These are phyloP conservation scores for Cassiopea andromeda DNA, from an alignment of 30 jellyfish, hydroid and myxozoan genomes.

Conservation along the genomic window DNA sequence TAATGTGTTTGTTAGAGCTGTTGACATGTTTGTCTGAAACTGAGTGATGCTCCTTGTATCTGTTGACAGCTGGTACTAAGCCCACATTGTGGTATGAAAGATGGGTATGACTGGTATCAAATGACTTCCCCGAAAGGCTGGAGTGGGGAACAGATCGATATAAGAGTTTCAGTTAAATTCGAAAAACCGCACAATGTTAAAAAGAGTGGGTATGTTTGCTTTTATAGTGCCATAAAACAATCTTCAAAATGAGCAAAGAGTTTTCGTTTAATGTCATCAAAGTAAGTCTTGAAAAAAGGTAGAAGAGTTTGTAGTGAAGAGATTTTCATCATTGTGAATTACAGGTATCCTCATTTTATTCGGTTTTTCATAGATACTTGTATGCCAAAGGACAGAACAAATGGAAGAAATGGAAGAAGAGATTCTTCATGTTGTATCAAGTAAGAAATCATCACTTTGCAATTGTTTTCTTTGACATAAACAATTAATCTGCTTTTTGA, in stretches of 20 bases:
- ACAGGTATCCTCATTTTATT: not conserved
- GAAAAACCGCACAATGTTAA: constrained; percentile 92
- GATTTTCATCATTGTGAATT: not conserved
- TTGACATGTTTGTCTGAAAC: too few relatives aligned
- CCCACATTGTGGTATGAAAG: constrained; percentile 95
- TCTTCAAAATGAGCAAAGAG: too few relatives aligned
- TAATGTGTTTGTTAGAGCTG: constrained; percentile 5
- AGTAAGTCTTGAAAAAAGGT: too few relatives aligned
- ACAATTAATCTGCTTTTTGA: too few relatives aligned
- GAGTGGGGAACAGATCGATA: constrained; percentile 81
- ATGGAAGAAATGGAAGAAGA: constrained; percentile 90
- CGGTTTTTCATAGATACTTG: constrained; percentile 42
- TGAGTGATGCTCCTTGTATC: too few relatives aligned
- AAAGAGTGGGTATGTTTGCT: constrained; percentile 85
- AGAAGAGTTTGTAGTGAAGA: too few relatives aligned
- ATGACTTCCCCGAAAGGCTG: constrained; percentile 85
- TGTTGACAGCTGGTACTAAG: constrained; percentile 61
- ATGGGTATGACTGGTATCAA: constrained; percentile 84
- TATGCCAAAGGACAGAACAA: constrained; percentile 86
- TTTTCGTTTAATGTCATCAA: not conserved
- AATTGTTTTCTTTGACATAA: too few relatives aligned
- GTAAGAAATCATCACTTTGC: constrained; percentile 3
- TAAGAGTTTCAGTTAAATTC: constrained; percentile 81
- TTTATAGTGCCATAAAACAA: not conserved
- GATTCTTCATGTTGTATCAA: constrained; percentile 93